These are phyloP conservation scores for Allolobophora icterica DNA, from an alignment of 2,888 invertebrate genomes.

Conservation along the genomic window DNA sequence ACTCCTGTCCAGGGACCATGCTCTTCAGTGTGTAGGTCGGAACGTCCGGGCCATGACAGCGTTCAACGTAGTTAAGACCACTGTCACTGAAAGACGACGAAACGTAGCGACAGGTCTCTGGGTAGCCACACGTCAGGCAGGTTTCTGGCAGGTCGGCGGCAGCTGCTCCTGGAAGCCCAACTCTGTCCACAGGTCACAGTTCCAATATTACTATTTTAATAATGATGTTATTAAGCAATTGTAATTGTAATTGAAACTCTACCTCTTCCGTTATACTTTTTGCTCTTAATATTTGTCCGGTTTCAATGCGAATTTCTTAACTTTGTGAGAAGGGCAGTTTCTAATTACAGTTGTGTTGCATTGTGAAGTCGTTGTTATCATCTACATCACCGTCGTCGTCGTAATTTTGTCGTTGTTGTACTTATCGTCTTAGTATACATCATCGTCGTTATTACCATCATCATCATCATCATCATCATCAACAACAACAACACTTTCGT, in stretches of 20 bases:
- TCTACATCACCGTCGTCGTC: not conserved
- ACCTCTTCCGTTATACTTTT: too few species aligned
- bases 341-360: too few species aligned
- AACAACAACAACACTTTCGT: not conserved
- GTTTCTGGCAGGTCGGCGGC: not conserved
- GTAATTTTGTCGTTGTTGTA: too few species aligned
- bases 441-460: too few species aligned
- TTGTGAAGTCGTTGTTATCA: too few species aligned
- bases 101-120: conserved; percentile 78
- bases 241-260: too few species aligned
- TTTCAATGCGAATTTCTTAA: too few species aligned
- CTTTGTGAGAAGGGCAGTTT: too few species aligned
- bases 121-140: conserved; percentile 40
- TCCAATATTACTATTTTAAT: not conserved
- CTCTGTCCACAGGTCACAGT: conserved; percentile 9
- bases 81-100: conserved; percentile 69
- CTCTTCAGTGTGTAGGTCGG: conserved; percentile 40
- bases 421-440: too few species aligned
- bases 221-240: too few species aligned
- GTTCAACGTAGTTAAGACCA: conserved; percentile 38
- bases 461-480: too few species aligned
- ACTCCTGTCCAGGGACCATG: conserved; percentile 23
- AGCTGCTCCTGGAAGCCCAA: conserved; percentile 27
- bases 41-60: conserved; percentile 45
- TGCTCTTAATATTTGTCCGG: too few species aligned